Base-by-base conservation (phyloP, 2,113 vertebrate genomes). In the Pluvialis apricaria region DNA sequence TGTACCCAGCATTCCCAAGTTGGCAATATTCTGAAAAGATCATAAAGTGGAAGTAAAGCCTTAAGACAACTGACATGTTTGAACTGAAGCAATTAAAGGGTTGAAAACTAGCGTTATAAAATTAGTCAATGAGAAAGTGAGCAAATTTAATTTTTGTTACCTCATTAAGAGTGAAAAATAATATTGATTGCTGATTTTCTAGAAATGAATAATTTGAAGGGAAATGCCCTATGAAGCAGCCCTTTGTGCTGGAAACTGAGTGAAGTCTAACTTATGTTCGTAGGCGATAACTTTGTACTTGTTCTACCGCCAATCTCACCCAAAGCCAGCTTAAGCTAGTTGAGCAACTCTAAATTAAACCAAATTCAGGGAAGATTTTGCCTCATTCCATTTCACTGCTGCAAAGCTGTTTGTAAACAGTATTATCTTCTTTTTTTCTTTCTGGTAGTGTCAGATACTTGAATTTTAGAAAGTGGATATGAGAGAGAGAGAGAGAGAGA, bases 211-310 rank as follows among this genome's bases (percentile, higher is more conserved):
- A 66, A 57, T 72, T 61, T 60, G 31, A 82, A 64, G 38, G 6
- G 5, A 66, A 89, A 40, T 52, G 9, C 8, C 15, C n/a, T 38
- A 15, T 24, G 11, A 86, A 70, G 10, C 9, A 86, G 6, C 2
- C 13, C 6, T 70, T 58, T 60, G 18, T 79, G 20, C 49, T 60
- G 49, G 32, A 82, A 89, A 76, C 9, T 25, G 15, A 45, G 32
- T 47, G 9, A 70, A 66, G 28, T 12, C 26, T 68, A 85, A 72
- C 6, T 1, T 36, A 68, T 55, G 8, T 25, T 73, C 44, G 12
- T 6, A 32, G 17, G 14, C 1, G 2, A 47, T 12, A 60, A 7
- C 4, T 38, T 10, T 5, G 0, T 22, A 55, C 13, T 62, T 61
- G 5, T 61, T 73, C 26, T 57, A 52, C 18, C 4, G 2, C 20